Conservation (phyloP, 2,797 vertebrate species). For the Mormyrus proboscirostris region DNA sequence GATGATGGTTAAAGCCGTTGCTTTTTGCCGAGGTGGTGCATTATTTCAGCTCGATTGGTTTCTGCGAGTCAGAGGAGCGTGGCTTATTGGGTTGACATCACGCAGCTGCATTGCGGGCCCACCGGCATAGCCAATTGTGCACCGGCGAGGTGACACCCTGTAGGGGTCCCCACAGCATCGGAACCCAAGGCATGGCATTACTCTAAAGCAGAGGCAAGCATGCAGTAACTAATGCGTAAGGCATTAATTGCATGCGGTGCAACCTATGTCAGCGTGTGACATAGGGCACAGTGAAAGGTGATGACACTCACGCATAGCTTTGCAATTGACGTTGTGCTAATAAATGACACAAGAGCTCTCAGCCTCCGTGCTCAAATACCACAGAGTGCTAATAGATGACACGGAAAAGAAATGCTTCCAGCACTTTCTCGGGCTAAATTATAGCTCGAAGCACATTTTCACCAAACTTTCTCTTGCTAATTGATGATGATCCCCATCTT, state of each 20-base stretch:
- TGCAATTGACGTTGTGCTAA: background rate
- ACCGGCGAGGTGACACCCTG: conserved; percentile 30
- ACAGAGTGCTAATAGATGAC: background rate
- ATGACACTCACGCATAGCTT: background rate
- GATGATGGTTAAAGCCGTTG: conserved; percentile 47
- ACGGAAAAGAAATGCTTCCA: background rate
- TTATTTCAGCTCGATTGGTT: conserved; percentile 64
- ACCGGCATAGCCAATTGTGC: conserved; percentile 53
- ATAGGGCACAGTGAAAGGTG: background rate
- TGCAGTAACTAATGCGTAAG: background rate
- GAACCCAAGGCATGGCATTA: background rate
- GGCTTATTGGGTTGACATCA: conserved; percentile 50
- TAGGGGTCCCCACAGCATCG: background rate
- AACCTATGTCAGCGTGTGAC: background rate
- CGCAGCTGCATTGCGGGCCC: conserved; percentile 36
- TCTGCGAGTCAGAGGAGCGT: conserved; percentile 36
- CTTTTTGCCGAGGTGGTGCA: conserved; percentile 49
- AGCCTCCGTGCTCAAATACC: background rate
- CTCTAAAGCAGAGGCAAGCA: background rate
- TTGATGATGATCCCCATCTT: background rate
- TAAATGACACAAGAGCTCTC: background rate
- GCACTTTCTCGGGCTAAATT: background rate
- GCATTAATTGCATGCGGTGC: background rate
- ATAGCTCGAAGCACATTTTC: background rate
- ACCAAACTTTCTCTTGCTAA: background rate